Evolutionary conservation across 2,888 invertebrate genomes (phyloP), one percentile per base, ranked within the genome.

Genomic region (Agapostemon virescens): DNA sequence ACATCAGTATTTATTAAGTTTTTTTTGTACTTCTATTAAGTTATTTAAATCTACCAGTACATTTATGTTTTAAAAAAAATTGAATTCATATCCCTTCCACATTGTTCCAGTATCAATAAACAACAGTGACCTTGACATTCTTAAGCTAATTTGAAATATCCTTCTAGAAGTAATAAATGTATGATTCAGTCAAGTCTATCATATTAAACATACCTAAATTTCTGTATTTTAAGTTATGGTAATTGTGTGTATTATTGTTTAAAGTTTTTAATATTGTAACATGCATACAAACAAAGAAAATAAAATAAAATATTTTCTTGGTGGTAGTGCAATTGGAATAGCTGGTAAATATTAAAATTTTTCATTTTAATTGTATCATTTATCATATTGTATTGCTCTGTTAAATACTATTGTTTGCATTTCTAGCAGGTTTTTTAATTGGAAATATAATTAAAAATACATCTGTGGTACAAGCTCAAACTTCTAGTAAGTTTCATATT

Each of bases 271-370:
- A 42, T 76, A 64, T 40, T 36, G 3, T 7, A 61, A 69, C 40
- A 85, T 85, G 79, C 73, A 52, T 15, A 67, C 30, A 4, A 78
- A 45, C 26, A 73, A 68, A 20, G 63, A 67, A 26, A 69, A 49
- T 58, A 58, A 67, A 17, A 45, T 63, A 3, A 23, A 40, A 33
- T 79, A 69, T 64, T 74, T 76, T 2, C 2, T 74, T 72, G 79
- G 81, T 40, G 76, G 71, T 17, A 49, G 69, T 23, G 63, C 63
- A 55, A 26, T 79, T 20, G 72, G 74, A 68, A 33, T 74, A 33
- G 52, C 74, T 58, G 69, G 77, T 84, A 74, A 74, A 66, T 33
- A 71, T 42, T 55, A 30, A 1, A 23, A 52, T 11, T 15, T 23
- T 52, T 52, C 9, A 45, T 42, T 33, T 5, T 9, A 6, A 2